Base-by-base conservation (phyloP, 2,797 vertebrate species). In the Fratercula arctica region DNA sequence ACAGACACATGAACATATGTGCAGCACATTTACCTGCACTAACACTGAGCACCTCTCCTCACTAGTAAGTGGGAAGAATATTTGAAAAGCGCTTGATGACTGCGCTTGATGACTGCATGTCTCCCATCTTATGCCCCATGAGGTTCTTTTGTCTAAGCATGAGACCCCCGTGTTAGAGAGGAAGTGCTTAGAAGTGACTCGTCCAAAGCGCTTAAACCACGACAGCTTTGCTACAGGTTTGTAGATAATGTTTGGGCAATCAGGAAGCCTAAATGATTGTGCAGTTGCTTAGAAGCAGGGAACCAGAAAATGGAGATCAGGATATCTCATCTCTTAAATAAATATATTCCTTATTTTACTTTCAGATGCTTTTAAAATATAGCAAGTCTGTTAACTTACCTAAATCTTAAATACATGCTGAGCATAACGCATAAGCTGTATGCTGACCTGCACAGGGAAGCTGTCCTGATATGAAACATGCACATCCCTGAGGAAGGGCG, bases 401-500 rank as follows among this genome's bases (percentile, higher is more conserved):
- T 61, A 17, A 64, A 35, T 61, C 23, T 92, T 82, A 75, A 11
- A 28, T 37, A 33, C 6, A 15, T 33, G 45, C 25, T 86, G 39
- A 88, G 35, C n/a, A n/a, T 53, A 68, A 60, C 16, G 16, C 3
- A 6, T 60, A 75, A 70, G 5, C 17, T 86, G 9, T 61, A 45
- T 16, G 37, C 46, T 69, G 84, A 92, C 57, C 87, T 50, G 43
- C 37, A 33, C 16, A 61, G 70, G 13, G 18, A 61, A 76, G 13
- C 29, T 85, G 54, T n/a, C 37, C 54, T 82, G 69, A 69, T 48
- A 39, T 10, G 33, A 85, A 73, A 66, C 2, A 9, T 1, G 0
- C 11, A 37, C 13, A 50, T 24, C 37, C 50, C 12, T 1, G 0
- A 53, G 31, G 53, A 87, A 89, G 50, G 6, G 11, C 0, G 0